Evolutionary conservation across 2,113 vertebrate species (phyloP), one percentile per base, ranked within the genome.

Genomic region (Otus sunia): DNA sequence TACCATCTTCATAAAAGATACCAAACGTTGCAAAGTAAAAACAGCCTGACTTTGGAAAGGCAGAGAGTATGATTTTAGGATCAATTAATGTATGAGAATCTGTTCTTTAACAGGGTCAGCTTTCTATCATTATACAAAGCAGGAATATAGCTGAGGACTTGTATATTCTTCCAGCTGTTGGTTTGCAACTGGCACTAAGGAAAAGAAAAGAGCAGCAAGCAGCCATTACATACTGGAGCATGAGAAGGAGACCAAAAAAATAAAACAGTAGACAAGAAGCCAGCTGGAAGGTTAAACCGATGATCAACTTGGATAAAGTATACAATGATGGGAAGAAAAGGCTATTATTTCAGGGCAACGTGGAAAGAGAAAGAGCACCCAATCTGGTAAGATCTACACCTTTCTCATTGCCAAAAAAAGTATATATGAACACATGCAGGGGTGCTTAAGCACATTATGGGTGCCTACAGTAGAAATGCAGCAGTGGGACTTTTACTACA

Each of bases 171-270:
- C 41, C 78, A 83, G 78, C 67, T 92, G 75, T 72, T 78, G 37
- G 41, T 94, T 79, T 96, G 92, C 84, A 92, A 94, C 68, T 75
- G 72, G 59, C 64, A 63, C 75, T 67, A 88, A 73, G 30, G 34
- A 78, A 85, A 88, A 29, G 41, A 85, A 18, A 74, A 45, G 43
- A 78, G 30, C 52, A 86, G 41, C 27, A 59, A 88, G 37, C 62
- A 92, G 67, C 63, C 67, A 92, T 84, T 87, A 91, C 53, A 76
- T 47, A 85, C 43, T 82, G 73, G 64, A 81, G 49, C 69, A 79
- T 30, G 77, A 91, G 36, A 92, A 60, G 45, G 45, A 81, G 89
- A 73, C 41, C 43, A 45, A 90, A 91, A 90, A 88, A 68, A 59
- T 10, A 60, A 69, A 92, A 34, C 72, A 81, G 67, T 3, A 79